Evolutionary conservation across 2,888 invertebrate genomes (phyloP), one percentile per base, ranked within the genome.

Genomic region (Drosophila stalkeri): DNA sequence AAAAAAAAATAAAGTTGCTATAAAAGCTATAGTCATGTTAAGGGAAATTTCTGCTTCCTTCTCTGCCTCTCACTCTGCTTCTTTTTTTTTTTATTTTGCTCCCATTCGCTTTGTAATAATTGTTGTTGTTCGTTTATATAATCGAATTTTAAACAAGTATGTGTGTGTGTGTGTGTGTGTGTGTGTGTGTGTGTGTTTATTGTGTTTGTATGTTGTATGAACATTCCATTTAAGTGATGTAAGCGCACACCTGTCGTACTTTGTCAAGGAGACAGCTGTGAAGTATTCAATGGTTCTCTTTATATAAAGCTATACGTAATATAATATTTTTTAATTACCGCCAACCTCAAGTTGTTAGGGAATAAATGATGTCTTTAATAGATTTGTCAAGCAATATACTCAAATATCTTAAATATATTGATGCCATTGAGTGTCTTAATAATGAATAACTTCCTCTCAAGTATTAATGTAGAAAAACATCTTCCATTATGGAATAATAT

Each of bases 121-220:
- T 74, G 77, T 67, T 74, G 68, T 59, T 72, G 66, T 55, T 68
- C 49, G 71, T 69, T 80, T 69, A 76, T 69, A 77, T 89, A 86
- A 86, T 86, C 87, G 81, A 86, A 77, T 86, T 89, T 84, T 78
- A 77, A 89, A 65, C 69, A 61, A 76, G 59, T n/a, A n/a, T n/a
- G n/a, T 57, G 65, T 39, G 31, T 44, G 23, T 33, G 52, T 43
- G 46, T n/a, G 41, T 37, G 37, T 37, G 57, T 57, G 65, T 39
- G 31, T 49, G 37, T 33, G 56, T 35, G 49, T 55, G 49, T 44
- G 41, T 35, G 55, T 23, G 41, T 12, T 37, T 41, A 31, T 56
- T 43, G 57, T 41, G 35, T n/a, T 39, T 47, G 59, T 64, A 43
- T 47, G 31, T 12, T 76, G 76, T 43, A 57, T 41, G 62, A 18